phyloP scores from a whole-genome alignment of 2,888 invertebrate genomes.

The Phymatocera aterrima region DNA sequence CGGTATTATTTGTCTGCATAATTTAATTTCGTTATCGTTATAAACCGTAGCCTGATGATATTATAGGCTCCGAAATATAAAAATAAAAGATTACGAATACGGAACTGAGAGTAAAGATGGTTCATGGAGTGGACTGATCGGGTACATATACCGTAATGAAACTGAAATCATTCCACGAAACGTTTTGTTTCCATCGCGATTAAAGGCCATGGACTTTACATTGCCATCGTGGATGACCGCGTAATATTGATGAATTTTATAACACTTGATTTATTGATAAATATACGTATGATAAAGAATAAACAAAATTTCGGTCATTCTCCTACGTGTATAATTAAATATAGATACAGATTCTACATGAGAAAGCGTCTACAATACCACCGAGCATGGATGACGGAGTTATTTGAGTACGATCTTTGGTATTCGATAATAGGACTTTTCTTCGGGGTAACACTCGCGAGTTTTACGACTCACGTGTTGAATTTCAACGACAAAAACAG shows the following conservation, averaged over 20 bases:
- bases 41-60: not conserved
- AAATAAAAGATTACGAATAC: too few relatives aligned
- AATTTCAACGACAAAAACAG: not conserved
- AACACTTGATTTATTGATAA: too few relatives aligned
- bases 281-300: too few relatives aligned
- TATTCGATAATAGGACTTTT: not conserved
- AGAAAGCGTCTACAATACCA: not conserved
- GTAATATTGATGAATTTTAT: not conserved
- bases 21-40: not conserved
- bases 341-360: conserved; percentile 2
- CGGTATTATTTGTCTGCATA: not conserved
- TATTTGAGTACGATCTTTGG: not conserved
- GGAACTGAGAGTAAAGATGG: not conserved
- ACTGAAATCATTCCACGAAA: not conserved
- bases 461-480: not conserved
- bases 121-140: not conserved
- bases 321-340: too few relatives aligned
- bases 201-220: not conserved
- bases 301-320: not conserved
- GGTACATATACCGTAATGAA: not conserved
- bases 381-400: not conserved
- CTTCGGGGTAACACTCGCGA: not conserved
- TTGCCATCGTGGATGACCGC: not conserved
- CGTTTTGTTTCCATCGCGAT: not conserved
- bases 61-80: not conserved